phyloP scores from a whole-genome alignment of 1,140 invertebrate species.

The Drosophila pectinifera region DNA sequence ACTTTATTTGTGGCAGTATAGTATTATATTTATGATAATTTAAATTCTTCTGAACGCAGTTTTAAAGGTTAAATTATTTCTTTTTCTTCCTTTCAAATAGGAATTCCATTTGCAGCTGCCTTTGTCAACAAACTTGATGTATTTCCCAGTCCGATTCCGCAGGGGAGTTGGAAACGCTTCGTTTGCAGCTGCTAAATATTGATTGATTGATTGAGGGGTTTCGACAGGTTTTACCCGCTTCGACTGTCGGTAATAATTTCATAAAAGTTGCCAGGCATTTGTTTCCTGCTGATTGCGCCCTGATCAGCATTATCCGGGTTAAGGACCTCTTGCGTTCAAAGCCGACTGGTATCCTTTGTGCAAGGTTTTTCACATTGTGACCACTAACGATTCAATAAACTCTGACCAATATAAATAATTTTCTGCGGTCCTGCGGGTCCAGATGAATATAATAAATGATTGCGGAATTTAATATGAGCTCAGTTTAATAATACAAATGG shows the following conservation, averaged over 20 bases:
- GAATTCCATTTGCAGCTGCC: conserved; percentile 6
- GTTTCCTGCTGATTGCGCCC: conserved; percentile 11
- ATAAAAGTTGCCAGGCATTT: conserved; percentile 16
- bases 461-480: conserved; percentile 19
- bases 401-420: neutral
- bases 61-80: neutral
- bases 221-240: neutral
- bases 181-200: conserved; percentile 29
- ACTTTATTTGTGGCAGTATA: neutral
- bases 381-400: conserved; percentile 7
- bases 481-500: conserved; percentile 35
- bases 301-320: conserved; percentile 5
- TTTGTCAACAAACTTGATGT: conserved; percentile 30
- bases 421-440: conserved; percentile 12
- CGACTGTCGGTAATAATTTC: conserved; percentile 21
- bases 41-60: neutral
- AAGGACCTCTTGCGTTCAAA: conserved; percentile 3
- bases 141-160: conserved; percentile 22
- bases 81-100: neutral
- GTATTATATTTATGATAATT: neutral
- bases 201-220: conserved; percentile 46
- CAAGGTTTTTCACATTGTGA: neutral
- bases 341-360: neutral
- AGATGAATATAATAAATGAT: conserved; percentile 33
- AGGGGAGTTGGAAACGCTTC: conserved; percentile 26